A percentile compares a stretch with the other conserved stretches of the same genome.
phyloP scores from a whole-genome alignment of 2,113 vertebrate genomes.

The Pavo muticus region DNA sequence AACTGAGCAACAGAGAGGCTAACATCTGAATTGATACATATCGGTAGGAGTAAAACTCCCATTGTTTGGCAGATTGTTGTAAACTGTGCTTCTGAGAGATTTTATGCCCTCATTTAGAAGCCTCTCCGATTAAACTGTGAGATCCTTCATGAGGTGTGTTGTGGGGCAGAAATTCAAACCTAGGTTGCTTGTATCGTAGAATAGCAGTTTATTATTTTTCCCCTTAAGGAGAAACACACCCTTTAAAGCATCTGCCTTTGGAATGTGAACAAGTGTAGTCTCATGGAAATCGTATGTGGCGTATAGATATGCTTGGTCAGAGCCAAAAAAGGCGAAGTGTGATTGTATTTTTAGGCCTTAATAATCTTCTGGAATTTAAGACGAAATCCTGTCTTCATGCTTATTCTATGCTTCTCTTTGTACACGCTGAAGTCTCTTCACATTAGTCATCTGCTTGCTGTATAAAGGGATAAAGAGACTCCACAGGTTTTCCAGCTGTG shows the following conservation, averaged over 20 bases:
- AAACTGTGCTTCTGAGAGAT: neutral
- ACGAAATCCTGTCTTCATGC: neutral
- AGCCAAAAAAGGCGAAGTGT: rapidly evolving
- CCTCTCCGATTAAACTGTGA: neutral
- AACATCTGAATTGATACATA: neutral
- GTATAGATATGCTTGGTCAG: rapidly evolving
- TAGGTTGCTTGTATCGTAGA: neutral
- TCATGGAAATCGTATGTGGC: rapidly evolving
- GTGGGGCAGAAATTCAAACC: neutral
- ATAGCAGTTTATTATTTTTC: neutral
- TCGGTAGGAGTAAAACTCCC: neutral
- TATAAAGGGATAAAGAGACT: neutral
- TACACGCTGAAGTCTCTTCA: neutral
- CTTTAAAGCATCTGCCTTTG: neutral
- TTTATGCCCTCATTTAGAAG: neutral
- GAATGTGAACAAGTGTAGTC: neutral
- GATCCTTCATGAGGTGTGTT: neutral
- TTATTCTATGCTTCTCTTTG: neutral
- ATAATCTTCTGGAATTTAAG: neutral
- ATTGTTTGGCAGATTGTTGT: rapidly evolving
- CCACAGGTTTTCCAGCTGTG: neutral
- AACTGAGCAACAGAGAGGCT: neutral
- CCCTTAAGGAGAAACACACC: rapidly evolving
- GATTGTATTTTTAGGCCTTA: neutral
- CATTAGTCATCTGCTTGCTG: neutral